Conservation (phyloP, 2,888 invertebrate species). For the Lycocerus yunnanus region DNA sequence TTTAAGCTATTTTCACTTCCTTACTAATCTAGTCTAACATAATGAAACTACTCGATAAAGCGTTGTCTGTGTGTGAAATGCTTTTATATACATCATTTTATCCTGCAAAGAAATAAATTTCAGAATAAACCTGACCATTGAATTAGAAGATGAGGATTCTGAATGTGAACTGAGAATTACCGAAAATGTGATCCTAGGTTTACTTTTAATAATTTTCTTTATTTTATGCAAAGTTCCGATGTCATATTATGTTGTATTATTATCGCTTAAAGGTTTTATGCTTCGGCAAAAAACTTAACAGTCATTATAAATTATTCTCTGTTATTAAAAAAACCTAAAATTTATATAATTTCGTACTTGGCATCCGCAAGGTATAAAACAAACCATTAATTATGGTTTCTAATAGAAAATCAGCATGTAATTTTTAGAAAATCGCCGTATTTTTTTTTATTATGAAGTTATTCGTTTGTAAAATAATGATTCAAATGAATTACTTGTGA, state of each 20-base stretch:
- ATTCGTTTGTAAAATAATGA: neutral
- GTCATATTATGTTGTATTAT: neutral
- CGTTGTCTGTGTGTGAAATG: too few relatives aligned
- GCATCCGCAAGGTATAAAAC: neutral
- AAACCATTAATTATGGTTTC: neutral
- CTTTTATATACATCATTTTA: too few relatives aligned
- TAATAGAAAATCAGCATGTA: neutral
- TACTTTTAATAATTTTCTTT: too few relatives aligned
- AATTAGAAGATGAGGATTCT: too few relatives aligned
- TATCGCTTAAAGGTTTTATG: neutral
- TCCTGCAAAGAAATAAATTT: too few relatives aligned
- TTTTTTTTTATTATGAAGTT: neutral
- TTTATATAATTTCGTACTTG: neutral
- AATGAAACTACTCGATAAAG: too few relatives aligned
- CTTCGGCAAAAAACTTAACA: neutral
- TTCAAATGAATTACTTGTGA: neutral
- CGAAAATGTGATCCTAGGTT: too few relatives aligned
- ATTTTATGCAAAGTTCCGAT: neutral
- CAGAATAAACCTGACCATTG: too few relatives aligned
- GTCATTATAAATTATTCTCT: neutral
- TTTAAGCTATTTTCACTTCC: too few relatives aligned
- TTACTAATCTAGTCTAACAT: too few relatives aligned
- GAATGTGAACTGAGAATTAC: too few relatives aligned
- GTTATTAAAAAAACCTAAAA: neutral
- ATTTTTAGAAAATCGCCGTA: neutral